Evolutionary conservation across 2,113 vertebrate genomes (phyloP).

Genomic region (Rhegmatorhina hoffmannsi): DNA sequence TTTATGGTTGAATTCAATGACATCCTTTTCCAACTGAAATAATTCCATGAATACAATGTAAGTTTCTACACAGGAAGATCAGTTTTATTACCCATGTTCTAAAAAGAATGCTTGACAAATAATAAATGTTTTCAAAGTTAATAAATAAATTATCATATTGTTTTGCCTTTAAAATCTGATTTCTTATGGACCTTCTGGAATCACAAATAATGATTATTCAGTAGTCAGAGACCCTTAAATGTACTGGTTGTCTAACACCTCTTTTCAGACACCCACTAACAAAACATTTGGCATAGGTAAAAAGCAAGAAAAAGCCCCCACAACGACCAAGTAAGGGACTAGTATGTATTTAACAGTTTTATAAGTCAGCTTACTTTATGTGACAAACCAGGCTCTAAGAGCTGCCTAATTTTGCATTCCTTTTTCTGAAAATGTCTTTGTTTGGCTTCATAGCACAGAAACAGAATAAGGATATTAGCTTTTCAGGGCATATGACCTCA

Average conservation of each 20-base stretch:
- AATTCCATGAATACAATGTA: not conserved
- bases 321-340: not conserved
- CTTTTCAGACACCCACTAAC: not conserved
- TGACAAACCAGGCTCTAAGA: not conserved
- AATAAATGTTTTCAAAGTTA: not conserved
- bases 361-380: not conserved
- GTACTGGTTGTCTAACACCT: not conserved
- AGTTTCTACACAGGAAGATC: not conserved
- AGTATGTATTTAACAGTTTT: not conserved
- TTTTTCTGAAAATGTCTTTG: not conserved
- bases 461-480: not conserved
- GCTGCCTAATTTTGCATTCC: not conserved
- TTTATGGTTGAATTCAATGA: not conserved
- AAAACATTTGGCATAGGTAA: not conserved
- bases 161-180: not conserved
- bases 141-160: not conserved
- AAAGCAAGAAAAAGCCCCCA: not conserved
- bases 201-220: not conserved
- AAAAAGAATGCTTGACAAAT: not conserved
- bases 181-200: not conserved
- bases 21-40: not conserved
- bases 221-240: not conserved
- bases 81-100: not conserved
- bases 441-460: not conserved
- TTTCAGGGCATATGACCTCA: not conserved